Conservation (phyloP, 2,113 vertebrate genomes). For the Phodopus roborovskii region DNA sequence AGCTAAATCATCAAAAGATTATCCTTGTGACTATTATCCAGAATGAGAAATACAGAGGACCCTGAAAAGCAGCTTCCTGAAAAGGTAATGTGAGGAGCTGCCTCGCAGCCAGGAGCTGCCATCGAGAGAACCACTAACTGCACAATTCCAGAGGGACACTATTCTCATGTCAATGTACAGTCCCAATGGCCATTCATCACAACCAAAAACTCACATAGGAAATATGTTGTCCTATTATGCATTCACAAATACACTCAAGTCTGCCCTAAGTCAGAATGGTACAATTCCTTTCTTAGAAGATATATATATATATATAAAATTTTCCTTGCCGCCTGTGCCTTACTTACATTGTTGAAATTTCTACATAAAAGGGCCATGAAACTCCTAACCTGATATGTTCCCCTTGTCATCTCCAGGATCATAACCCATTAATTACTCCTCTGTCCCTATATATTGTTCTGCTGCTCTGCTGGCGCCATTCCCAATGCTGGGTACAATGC, state of each 20-base stretch:
- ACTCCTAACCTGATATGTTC: not conserved
- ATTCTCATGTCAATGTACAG: not conserved
- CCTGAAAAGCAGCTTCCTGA: not conserved
- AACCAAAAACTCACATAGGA: not conserved
- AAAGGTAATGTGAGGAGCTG: not conserved
- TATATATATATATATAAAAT: not conserved
- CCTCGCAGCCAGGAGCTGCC: not conserved
- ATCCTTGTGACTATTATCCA: not conserved
- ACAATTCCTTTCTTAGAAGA: not conserved
- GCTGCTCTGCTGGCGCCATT: not conserved
- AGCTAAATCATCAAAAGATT: conserved; percentile 44
- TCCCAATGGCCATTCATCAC: not conserved
- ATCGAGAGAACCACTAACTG: not conserved
- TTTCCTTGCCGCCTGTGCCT: not conserved
- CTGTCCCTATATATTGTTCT: not conserved
- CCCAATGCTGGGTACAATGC: not conserved
- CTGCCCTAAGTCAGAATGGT: not conserved
- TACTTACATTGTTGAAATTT: conserved; percentile 38
- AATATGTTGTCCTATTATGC: not conserved
- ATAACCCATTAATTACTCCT: not conserved
- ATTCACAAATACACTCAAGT: not conserved
- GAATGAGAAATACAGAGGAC: conserved; percentile 5
- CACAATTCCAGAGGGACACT: not conserved
- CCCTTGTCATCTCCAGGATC: not conserved
- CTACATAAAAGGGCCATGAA: not conserved